Evolutionary conservation across 2,797 vertebrate species (phyloP), one percentile per base, ranked within the genome.

Genomic region (Sciurus vulgaris): DNA sequence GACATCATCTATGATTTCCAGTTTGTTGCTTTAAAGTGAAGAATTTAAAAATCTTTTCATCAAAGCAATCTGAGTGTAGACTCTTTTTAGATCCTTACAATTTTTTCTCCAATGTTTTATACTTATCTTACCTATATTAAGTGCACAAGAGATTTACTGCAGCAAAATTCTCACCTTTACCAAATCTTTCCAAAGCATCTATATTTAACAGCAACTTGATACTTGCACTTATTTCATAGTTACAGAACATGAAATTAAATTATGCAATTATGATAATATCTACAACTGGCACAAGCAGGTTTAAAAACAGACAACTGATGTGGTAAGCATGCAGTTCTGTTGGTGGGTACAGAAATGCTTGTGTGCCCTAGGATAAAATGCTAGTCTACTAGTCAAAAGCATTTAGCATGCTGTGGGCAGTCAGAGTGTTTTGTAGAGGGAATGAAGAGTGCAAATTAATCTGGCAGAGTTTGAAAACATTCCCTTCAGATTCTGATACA

Each of bases 141-240:
- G 89, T 78, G 65, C 59, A 70, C 0, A 9, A n/a, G 28, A 90
- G 72, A 70, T 96, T 95, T 82, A 96, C 69, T 59, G 74, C 41
- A 79, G 85, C 77, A 96, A 92, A 96, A 85, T 44, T 59, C 35
- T 92, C 84, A 89, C n/a, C 28, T 86, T 92, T 47, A 59, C 26
- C 61, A 76, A 87, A 74, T 89, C 51, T 94, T 92, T 91, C 41
- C 15, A 41, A 94, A 89, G 49, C 18, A 90, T 72, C 79, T 94
- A 79, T 26, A 91, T 73, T 88, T 94, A 95, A 78, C 91, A 86
- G 65, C 38, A 93, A 85, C 59, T 88, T 47, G n/a, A 26, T 54
- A 78, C 91, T 70, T 28, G 30, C 81, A 95, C 61, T 78, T 4
- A 73, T 30, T 61, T 83, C 63, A 73, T 2, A 73, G 38, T 96